phyloP scores from a whole-genome alignment of 2,888 invertebrate species.

The Aleiodes alternator region DNA sequence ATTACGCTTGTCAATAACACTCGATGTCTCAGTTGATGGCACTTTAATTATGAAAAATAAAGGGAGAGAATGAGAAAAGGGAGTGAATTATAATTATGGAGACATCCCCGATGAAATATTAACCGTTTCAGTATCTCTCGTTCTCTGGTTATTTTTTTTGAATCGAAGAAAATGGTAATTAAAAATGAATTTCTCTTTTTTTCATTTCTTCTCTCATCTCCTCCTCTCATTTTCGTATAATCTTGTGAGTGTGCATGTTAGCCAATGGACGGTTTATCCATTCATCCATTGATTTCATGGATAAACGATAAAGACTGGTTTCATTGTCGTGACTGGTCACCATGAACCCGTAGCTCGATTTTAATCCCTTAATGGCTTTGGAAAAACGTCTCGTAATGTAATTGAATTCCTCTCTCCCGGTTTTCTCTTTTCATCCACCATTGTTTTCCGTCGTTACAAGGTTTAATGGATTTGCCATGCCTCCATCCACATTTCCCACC shows the following conservation, averaged over 20 bases:
- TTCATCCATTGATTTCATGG: slow-evolving; percentile 32
- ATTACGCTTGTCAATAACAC: slow-evolving; percentile 23
- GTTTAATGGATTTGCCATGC: slow-evolving; percentile 57
- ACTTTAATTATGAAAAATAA: slow-evolving; percentile 21
- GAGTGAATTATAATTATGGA: background rate
- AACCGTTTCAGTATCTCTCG: background rate
- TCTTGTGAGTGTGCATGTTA: slow-evolving; percentile 31
- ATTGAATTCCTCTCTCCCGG: slow-evolving; percentile 54
- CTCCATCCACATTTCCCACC: slow-evolving; percentile 43
- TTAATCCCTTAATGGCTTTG: slow-evolving; percentile 58
- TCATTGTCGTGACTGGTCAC: slow-evolving; percentile 57
- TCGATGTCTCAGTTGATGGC: slow-evolving; percentile 18
- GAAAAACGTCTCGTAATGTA: slow-evolving; percentile 59
- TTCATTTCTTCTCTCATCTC: no score
- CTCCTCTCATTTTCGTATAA: background rate
- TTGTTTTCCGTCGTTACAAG: slow-evolving; percentile 59
- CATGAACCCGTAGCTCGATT: slow-evolving; percentile 52
- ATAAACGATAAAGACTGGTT: slow-evolving; percentile 51
- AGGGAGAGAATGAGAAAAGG: background rate
- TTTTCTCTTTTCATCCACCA: slow-evolving; percentile 55
- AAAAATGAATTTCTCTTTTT: no score
- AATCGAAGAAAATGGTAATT: background rate
- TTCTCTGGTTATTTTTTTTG: background rate
- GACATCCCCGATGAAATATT: no score
- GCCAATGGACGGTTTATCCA: slow-evolving; percentile 9